phyloP scores from a whole-genome alignment of 2,797 vertebrate genomes.

The Rachycentron canadum region DNA sequence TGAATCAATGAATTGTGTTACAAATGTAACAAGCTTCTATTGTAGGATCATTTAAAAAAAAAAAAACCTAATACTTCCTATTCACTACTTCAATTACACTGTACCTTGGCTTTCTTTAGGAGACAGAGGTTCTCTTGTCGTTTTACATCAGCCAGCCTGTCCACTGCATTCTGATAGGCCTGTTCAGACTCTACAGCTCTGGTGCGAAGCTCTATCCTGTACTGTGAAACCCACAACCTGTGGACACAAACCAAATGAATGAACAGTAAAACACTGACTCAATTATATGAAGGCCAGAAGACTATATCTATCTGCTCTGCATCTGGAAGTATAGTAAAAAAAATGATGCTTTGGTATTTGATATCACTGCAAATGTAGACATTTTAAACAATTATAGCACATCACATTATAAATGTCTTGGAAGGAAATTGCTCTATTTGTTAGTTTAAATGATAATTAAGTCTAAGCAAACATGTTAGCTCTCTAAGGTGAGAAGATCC shows the following conservation, averaged over 20 bases:
- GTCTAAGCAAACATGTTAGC: conserved; percentile 39
- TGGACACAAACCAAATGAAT: conserved; percentile 27
- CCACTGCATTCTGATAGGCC: conserved; percentile 87
- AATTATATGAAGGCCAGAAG: not conserved
- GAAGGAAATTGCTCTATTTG: conserved; percentile 26
- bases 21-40: not conserved
- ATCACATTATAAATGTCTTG: conserved; percentile 1
- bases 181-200: conserved; percentile 78
- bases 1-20: not conserved
- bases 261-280: not conserved
- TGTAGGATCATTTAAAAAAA: not conserved
- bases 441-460: conserved; percentile 49
- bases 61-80: not conserved
- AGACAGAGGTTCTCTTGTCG: conserved; percentile 87
- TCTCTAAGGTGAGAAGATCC: conserved; percentile 54
- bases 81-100: conserved; percentile 3
- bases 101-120: conserved; percentile 83
- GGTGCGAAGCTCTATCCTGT: conserved; percentile 83
- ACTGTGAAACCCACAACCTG: conserved; percentile 91
- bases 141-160: conserved; percentile 89
- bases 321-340: not conserved
- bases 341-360: not conserved
- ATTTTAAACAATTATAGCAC: conserved; percentile 9
- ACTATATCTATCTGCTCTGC: not conserved
- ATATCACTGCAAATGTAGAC: not conserved